Percentiles rank a stretch among this genome's conserved stretches.
Conservation (phyloP, 2,113 vertebrate genomes). For the Dissostichus mawsoni region DNA sequence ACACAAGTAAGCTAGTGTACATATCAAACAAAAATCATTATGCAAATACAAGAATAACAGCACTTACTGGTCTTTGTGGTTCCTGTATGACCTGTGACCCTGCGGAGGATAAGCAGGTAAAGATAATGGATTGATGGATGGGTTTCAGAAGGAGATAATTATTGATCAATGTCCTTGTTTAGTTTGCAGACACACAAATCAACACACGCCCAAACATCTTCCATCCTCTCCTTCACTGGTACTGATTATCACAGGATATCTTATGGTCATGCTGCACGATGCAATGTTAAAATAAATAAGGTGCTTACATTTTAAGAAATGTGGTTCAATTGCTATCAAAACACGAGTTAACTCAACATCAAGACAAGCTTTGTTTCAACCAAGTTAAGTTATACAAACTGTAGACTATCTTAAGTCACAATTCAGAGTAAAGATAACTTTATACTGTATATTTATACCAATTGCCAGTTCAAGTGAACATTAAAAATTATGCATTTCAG, state of each 20-base stretch:
- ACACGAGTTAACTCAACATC: no score
- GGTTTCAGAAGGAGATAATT: conserved; percentile 7
- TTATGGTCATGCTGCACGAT: not conserved
- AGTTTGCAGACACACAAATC: not conserved
- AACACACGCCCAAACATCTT: not conserved
- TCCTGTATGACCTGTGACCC: not conserved
- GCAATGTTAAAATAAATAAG: no score
- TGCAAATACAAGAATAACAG: not conserved
- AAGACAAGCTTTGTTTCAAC: no score
- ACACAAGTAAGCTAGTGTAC: not conserved
- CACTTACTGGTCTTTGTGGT: not conserved
- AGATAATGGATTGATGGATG: not conserved
- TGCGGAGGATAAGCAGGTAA: not conserved
- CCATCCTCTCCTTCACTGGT: not conserved
- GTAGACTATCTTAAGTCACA: no score
- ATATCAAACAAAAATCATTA: not conserved
- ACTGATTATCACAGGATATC: not conserved
- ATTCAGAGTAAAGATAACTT: no score
- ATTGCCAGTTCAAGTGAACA: not conserved
- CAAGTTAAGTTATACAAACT: no score
- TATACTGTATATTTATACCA: no score
- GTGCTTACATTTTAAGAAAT: no score
- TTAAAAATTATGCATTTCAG: no score
- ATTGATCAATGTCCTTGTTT: not conserved
- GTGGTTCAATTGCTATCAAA: no score